Base-by-base conservation (phyloP, 2,888 invertebrate genomes). In the Tanytarsus gracilentus region DNA sequence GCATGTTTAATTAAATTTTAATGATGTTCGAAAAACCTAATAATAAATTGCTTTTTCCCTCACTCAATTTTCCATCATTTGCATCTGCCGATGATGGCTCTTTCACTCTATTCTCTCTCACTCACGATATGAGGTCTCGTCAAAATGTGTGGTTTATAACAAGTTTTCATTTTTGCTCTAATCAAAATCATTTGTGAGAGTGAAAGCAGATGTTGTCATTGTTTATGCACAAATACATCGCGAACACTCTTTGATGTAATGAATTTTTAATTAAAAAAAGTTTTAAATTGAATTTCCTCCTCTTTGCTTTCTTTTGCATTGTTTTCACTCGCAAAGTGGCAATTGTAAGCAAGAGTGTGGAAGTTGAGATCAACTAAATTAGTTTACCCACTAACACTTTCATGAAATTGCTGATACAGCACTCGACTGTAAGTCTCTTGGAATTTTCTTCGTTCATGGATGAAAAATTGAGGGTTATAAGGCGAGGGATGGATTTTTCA, bases 1-100 rank as follows among this genome's bases (percentile, higher is more conserved):
- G 18, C 48, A 58, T 44, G 44, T 58, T 58, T 58, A 58, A 58
- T 58, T 58, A 44, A 58, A 58, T 30, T 58, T 58, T 58, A 58
- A 58, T 58, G 27, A 39, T 58, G 58, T 48, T 29, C 25, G 48
- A 44, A 44, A 11, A 18, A 21, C 44, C 18, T 44, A 21, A 44
- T 44, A 23, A 44, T 44, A 18, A 44, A 44, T 44, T 23, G 21
- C 23, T 23, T 16, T 44, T 23, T 16, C 3, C n/a, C n/a, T n/a
- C n/a, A n/a, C n/a, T n/a, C n/a, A n/a, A n/a, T n/a, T n/a, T n/a
- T n/a, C 1, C 4, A 14, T 14, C 36, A n/a, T 14, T 14, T 4
- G 36, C 33, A 33, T n/a, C 5, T 11, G 14, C 3, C 3, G 33
- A 14, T 16, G 16, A 36, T 36, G 16, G 36, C n/a, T 36, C 14